phyloP scores from a whole-genome alignment of 2,113 vertebrate genomes.

The Oxygymnocypris stewartii region DNA sequence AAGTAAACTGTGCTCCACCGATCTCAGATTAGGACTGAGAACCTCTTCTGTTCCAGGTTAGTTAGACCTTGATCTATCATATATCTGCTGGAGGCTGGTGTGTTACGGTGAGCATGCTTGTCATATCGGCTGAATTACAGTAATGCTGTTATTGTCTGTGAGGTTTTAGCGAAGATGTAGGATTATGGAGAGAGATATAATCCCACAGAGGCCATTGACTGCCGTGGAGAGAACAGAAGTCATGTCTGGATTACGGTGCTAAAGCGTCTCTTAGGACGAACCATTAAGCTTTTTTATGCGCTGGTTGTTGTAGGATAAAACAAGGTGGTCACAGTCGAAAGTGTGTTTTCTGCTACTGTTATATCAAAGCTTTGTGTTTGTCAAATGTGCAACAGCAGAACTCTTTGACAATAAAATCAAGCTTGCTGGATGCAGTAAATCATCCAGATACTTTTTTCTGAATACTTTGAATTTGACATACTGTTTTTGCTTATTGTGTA shows the following conservation, averaged over 20 bases:
- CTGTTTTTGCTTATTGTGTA: neutral
- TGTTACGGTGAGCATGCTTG: neutral
- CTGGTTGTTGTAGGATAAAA: neutral
- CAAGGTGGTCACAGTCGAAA: neutral
- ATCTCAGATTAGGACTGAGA: neutral
- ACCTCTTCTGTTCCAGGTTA: neutral
- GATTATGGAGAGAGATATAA: slow-evolving; percentile 41
- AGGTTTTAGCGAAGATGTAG: slow-evolving; percentile 18
- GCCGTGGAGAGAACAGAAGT: slow-evolving; percentile 9
- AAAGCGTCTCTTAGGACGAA: neutral
- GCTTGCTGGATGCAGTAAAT: neutral
- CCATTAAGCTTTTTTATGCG: slow-evolving; percentile 7
- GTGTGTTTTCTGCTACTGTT: neutral
- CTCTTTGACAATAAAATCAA: neutral
- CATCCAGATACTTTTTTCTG: neutral
- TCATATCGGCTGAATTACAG: slow-evolving; percentile 32
- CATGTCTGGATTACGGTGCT: slow-evolving; percentile 21
- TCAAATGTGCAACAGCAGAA: neutral
- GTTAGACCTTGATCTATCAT: neutral
- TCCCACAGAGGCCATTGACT: slow-evolving; percentile 19
- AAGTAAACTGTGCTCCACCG: neutral
- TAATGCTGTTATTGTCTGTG: slow-evolving; percentile 39
- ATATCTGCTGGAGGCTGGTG: neutral
- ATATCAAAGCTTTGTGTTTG: neutral
- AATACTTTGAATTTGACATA: neutral